Base-by-base conservation (phyloP, 2,888 invertebrate species). In the Lamproptera curius region DNA sequence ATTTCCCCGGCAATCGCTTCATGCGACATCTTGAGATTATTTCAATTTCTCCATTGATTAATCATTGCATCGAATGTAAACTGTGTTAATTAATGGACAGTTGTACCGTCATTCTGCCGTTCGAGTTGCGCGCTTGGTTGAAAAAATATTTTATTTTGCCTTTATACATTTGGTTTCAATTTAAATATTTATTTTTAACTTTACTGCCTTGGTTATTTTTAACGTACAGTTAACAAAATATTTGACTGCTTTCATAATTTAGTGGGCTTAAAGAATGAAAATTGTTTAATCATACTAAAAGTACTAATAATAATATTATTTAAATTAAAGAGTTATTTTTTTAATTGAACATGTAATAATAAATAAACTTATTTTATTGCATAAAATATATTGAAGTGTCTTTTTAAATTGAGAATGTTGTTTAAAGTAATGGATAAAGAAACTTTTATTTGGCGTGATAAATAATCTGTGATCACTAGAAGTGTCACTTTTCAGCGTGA, bases 1-100 rank as follows among this genome's bases (percentile, higher is more conserved):
- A 77, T 82, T 85, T 83, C 74, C 76, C 77, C 61, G 59, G 54
- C 63, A 62, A 64, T 64, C 61, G 55, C 56, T 63, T 34, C 39
- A 33, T 35, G 48, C 53, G 53, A 53, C 51, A 49, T 52, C 39
- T 35, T 14, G 11, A 17, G 28, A 49, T 43, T 43, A 35, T 49
- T 49, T 43, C 34, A 42, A 38, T 49, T 43, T 49, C 48, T 43
- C 43, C 43, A 20, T 6, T 43, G 43, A 43, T 49, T 49, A 43
- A 49, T 48, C 23, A 43, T 38, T 39, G 48, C 34, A 28, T 40
- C 39, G 39, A 43, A n/a, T n/a, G n/a, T 39, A 23, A 38, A 48
- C 13, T 34, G 39, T 48, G 34, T 16, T 42, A 43, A 48, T 48
- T 43, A 34, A 48, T 31, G 11, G 34, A 35, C 34, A 13, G 35